phyloP scores from a whole-genome alignment of 2,797 vertebrate species.

The Adelosebastes latens region DNA sequence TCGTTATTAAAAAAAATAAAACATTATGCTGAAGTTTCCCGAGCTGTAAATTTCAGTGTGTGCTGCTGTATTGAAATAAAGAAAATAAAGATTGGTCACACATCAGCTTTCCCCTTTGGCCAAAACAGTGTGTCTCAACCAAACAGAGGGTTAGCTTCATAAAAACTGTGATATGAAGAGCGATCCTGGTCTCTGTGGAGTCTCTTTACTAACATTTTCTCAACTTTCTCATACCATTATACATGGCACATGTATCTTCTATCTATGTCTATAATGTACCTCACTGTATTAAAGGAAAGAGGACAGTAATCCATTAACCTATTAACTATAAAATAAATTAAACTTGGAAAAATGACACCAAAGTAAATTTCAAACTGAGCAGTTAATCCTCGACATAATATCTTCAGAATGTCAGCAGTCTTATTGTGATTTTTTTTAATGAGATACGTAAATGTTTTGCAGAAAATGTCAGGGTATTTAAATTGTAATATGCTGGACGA shows the following conservation, averaged over 20 bases:
- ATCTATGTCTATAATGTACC: background rate
- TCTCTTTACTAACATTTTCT: constrained; percentile 4
- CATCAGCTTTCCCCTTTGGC: constrained; percentile 23
- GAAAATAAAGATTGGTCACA: constrained; percentile 32
- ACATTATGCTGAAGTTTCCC: background rate
- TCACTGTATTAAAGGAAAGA: background rate
- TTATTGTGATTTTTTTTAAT: background rate
- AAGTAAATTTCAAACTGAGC: background rate
- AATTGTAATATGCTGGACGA: background rate
- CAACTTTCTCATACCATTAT: background rate
- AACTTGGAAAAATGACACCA: background rate
- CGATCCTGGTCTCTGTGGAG: background rate
- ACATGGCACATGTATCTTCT: background rate
- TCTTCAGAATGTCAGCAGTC: background rate
- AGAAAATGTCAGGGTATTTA: background rate
- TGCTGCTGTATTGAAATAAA: constrained; percentile 12
- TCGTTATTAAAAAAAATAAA: background rate
- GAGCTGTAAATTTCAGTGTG: background rate
- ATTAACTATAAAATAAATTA: background rate
- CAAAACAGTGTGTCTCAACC: constrained; percentile 21
- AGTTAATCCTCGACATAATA: background rate
- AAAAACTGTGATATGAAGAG: background rate
- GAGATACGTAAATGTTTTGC: background rate
- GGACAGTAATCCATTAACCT: background rate
- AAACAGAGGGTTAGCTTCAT: constrained; percentile 12